phyloP scores from a whole-genome alignment of 1,140 invertebrate genomes.

The Papilio polytes region DNA sequence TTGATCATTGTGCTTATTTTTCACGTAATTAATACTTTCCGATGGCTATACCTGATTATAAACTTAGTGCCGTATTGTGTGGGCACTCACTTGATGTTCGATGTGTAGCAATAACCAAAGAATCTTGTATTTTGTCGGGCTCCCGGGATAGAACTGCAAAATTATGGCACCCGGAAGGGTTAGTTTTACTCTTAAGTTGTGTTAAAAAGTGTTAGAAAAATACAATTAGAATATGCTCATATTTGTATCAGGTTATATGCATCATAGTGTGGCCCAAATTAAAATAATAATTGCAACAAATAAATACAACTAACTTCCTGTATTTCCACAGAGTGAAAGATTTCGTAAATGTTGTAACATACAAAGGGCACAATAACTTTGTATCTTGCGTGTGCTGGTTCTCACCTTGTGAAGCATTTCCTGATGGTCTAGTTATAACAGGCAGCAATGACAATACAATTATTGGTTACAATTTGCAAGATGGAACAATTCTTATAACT shows the following conservation, averaged over 20 bases:
- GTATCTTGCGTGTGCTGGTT: constrained; percentile 92
- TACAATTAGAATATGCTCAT: not conserved
- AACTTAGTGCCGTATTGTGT: constrained; percentile 89
- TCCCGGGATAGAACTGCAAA: constrained; percentile 94
- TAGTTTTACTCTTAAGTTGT: constrained; percentile 60
- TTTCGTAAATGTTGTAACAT: constrained; percentile 86
- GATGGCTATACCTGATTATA: constrained; percentile 86
- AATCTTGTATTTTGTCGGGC: constrained; percentile 91
- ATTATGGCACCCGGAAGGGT: constrained; percentile 93
- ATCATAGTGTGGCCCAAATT: not conserved
- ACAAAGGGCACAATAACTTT: constrained; percentile 94
- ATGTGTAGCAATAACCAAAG: constrained; percentile 86
- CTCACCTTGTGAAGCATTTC: constrained; percentile 87
- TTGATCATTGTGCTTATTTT: constrained; percentile 44
- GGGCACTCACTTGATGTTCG: constrained; percentile 95
- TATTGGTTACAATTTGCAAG: constrained; percentile 88
- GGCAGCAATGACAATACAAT: constrained; percentile 95
- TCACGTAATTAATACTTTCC: constrained; percentile 43
- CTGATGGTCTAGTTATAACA: constrained; percentile 92
- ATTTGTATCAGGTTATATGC: not conserved
- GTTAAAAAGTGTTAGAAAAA: not conserved
- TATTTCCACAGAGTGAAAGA: constrained; percentile 81
- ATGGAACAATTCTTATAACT: constrained; percentile 85
- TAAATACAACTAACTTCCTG: not conserved
- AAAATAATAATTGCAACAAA: not conserved